Evolutionary conservation across 2,113 vertebrate species (phyloP), one percentile per base, ranked within the genome.

Genomic region (Callipepla californica): DNA sequence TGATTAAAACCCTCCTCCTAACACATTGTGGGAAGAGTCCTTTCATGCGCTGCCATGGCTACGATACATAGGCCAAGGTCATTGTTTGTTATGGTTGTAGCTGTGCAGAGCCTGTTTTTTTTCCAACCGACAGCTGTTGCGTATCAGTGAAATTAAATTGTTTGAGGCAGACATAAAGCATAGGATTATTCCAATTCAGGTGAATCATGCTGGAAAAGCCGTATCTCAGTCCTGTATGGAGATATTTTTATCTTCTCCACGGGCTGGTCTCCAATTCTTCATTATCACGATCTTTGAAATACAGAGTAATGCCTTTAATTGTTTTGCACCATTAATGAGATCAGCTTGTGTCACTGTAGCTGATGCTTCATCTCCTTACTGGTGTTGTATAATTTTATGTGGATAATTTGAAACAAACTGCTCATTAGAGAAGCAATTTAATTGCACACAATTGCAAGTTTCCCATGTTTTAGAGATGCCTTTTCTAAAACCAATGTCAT

Each of bases 51-150:
- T 96, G 59, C 92, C 85, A 96, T 91, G 90, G 83, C 74, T 93
- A 94, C 75, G 3, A 94, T 45, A 94, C 90, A 87, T 72, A 93
- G 96, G 90, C 70, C 85, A 97, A 96, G 75, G 93, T 95, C 94
- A 94, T 92, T 94, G 73, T 95, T 88, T 92, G 59, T 96, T 93
- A 92, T 90, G 63, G 74, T 66, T 90, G 80, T 77, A 84, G 70
- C 74, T 85, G 34, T 59, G 65, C 62, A 70, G 58, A 90, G 85
- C 59, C 44, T 51, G 20, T 14, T 38, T 53, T 51, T 45, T 59
- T 65, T 66, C 9, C 0, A 86, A 67, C 82, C 2, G 0, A n/a
- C 92, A 95, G 87, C 80, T 94, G 87, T 80, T 92, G 58, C 45
- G 3, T 94, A 89, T 87, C 68, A 57, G 55, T 69, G 63, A 95